A percentile compares a stretch with the other conserved stretches of the same genome.
These are phyloP conservation scores for Clarias gariepinus DNA, from an alignment of 2,113 vertebrate genomes.

Conservation along the genomic window DNA sequence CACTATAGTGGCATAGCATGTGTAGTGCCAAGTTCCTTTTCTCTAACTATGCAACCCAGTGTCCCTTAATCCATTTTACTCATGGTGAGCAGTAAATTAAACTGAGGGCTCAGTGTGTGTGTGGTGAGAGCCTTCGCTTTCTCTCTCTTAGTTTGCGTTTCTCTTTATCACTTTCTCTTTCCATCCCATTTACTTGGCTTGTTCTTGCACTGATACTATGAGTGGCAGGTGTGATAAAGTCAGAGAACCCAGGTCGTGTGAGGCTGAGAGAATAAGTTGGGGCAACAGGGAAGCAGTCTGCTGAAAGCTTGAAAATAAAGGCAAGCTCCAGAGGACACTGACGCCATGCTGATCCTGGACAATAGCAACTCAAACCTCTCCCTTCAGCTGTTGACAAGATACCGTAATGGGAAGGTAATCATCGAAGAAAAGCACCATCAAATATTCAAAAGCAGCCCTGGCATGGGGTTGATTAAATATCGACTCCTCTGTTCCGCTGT, in stretches of 20 bases:
- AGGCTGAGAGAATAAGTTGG: constrained; percentile 58
- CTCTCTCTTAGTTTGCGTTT: constrained; percentile 23
- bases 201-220: constrained; percentile 56
- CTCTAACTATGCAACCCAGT: constrained; percentile 32
- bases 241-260: constrained; percentile 57
- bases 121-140: constrained; percentile 21
- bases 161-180: constrained; percentile 24
- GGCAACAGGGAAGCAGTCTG: constrained; percentile 63
- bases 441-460: constrained; percentile 65
- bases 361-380: constrained; percentile 64
- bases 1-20: background rate
- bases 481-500: constrained; percentile 56
- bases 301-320: constrained; percentile 65
- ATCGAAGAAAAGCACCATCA: constrained; percentile 71
- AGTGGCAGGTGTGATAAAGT: constrained; percentile 66
- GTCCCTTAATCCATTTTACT: constrained; percentile 57
- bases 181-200: constrained; percentile 17
- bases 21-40: constrained; percentile 24
- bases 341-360: constrained; percentile 59
- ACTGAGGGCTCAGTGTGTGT: constrained; percentile 47
- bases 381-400: constrained; percentile 61
- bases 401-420: constrained; percentile 71
- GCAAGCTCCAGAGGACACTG: constrained; percentile 52
- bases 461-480: constrained; percentile 59
- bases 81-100: constrained; percentile 62